Evolutionary conservation across 2,888 invertebrate species (phyloP).

Genomic region (Mantis religiosa): DNA sequence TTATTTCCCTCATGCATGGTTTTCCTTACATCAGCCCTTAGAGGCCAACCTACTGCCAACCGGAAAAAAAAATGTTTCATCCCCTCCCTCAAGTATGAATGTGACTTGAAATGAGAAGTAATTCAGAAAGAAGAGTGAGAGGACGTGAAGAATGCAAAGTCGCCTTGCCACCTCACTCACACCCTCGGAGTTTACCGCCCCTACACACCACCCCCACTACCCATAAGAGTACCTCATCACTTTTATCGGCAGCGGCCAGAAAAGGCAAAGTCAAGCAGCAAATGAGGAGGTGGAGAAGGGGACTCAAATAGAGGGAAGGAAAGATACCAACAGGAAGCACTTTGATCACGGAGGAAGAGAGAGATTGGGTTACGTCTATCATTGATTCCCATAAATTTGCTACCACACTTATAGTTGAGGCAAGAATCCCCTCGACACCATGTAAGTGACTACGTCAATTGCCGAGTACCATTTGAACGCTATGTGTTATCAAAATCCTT

Average conservation of each 20-base stretch:
- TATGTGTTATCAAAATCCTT: too few relatives aligned
- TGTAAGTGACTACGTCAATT: background rate
- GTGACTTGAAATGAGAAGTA: constrained; percentile 30
- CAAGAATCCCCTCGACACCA: background rate
- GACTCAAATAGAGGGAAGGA: background rate
- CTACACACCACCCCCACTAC: background rate
- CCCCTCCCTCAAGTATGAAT: constrained; percentile 20
- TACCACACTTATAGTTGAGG: background rate
- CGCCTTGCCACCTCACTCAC: background rate
- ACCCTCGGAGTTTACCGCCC: background rate
- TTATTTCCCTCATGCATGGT: constrained; percentile 19
- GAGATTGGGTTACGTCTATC: background rate
- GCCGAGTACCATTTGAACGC: too few relatives aligned
- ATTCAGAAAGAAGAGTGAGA: constrained; percentile 15
- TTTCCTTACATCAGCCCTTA: background rate
- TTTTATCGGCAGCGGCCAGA: background rate
- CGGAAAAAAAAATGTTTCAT: background rate
- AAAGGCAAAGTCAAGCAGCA: background rate
- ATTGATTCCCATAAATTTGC: background rate
- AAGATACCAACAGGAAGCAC: background rate
- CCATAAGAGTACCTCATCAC: background rate
- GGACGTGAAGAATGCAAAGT: constrained; percentile 9
- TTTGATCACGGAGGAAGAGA: background rate
- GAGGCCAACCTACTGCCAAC: background rate
- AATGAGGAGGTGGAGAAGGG: background rate